Evolutionary conservation across 2,797 vertebrate species (phyloP), one percentile per base, ranked within the genome.

Genomic region (Anniella stebbinsi): DNA sequence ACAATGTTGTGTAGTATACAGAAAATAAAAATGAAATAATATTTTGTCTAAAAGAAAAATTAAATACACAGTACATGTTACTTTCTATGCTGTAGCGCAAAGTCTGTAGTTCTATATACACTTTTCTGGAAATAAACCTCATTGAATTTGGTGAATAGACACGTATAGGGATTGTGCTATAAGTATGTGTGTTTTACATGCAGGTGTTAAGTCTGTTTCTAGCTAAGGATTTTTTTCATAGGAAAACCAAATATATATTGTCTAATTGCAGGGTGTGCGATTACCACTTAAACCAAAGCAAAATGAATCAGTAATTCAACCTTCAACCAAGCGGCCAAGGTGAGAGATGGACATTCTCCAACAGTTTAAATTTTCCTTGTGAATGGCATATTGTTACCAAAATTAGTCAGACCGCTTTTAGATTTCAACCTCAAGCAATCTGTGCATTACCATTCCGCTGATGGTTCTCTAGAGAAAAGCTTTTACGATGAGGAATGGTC

Each of bases 211-310:
- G 2, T 69, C 12, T 69, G 9, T 28, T 86, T 77, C 28, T 0
- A 0, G 10, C 36, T 28, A 48, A 12, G 48, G 13, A 15, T 86
- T 89, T 77, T 83, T 21, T 67, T 6, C 12, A 25, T 69, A 80
- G 51, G 66, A 70, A 69, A 80, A 38, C 7, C 30, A 75, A 63
- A 12, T 73, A 6, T 66, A 80, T 25, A 41, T 93, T 80, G 41
- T 96, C 80, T 93, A 2, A 94, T 95, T 97, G 54, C 92, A 99
- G 99, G 98, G 96, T 57, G 94, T 98, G 60, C 97, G 98, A 88
- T 93, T 98, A 81, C 97, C 98, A 86, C 97, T 98, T 92, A 99
- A 98, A 96, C 97, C 98, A 95, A 99, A 98, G 95, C 98, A 98
- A 90, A 97, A 94, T 0, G 98, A 99, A 93, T 95, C 98, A 33